Evolutionary conservation across 2,888 invertebrate species (phyloP).

Genomic region (Melolontha melolontha): DNA sequence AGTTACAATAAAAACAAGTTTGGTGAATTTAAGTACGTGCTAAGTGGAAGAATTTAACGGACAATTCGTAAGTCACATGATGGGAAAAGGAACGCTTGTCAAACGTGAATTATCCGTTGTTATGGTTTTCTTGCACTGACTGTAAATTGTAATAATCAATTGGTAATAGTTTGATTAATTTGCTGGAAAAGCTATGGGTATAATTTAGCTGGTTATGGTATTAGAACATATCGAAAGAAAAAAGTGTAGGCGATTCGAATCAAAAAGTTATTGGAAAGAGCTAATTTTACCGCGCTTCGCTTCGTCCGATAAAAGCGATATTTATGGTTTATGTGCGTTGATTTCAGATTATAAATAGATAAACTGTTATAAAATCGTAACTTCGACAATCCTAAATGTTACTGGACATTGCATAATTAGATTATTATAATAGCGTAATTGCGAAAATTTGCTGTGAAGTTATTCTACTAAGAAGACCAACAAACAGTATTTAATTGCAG

Average conservation of each 20-base stretch:
- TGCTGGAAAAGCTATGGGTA: slow-evolving; percentile 15
- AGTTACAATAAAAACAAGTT: background rate
- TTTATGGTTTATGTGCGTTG: too few species aligned
- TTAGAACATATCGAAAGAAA: slow-evolving; percentile 13
- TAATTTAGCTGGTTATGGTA: slow-evolving; percentile 11
- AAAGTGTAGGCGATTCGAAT: slow-evolving; percentile 17
- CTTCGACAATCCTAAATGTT: too few species aligned
- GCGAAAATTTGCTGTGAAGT: too few species aligned
- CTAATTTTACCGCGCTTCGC: slow-evolving; percentile 4
- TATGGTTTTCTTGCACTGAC: slow-evolving; percentile 1
- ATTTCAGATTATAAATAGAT: background rate
- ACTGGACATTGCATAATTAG: too few species aligned
- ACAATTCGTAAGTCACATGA: background rate
- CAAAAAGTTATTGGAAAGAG: slow-evolving; percentile 5
- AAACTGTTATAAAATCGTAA: slow-evolving; percentile 4
- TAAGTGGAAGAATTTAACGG: slow-evolving; percentile 5
- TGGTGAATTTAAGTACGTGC: background rate
- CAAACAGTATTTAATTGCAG: too few species aligned
- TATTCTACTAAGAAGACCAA: too few species aligned
- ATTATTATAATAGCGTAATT: too few species aligned
- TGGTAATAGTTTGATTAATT: slow-evolving; percentile 27
- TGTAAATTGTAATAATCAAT: slow-evolving; percentile 19
- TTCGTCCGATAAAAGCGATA: slow-evolving; percentile 1
- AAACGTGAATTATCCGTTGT: slow-evolving; percentile 14
- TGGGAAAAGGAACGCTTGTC: slow-evolving; percentile 11